Evolutionary conservation across 2,113 vertebrate genomes (phyloP).

Genomic region (Sorex fumeus): DNA sequence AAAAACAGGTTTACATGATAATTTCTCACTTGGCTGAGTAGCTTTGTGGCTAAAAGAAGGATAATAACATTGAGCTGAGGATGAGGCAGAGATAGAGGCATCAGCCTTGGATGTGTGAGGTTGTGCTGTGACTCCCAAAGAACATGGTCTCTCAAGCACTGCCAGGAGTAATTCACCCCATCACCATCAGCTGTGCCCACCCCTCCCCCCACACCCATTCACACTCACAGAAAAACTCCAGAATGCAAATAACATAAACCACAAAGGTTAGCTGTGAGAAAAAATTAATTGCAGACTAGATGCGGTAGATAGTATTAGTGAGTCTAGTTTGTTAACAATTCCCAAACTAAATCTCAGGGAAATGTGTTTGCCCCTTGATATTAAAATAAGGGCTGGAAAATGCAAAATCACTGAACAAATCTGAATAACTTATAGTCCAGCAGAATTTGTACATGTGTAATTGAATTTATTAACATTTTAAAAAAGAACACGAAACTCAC

Average conservation of each 20-base stretch:
- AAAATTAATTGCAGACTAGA: not conserved
- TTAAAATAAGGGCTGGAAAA: constrained; percentile 60
- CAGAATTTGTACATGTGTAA: constrained; percentile 35
- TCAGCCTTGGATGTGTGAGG: no score
- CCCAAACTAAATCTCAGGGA: constrained; percentile 16
- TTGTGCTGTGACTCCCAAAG: no score
- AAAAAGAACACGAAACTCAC: constrained; percentile 22
- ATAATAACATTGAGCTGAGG: not conserved
- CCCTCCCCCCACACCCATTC: no score
- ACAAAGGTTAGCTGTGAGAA: not conserved
- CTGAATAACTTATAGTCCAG: constrained; percentile 58
- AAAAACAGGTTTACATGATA: not conserved
- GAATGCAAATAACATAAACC: no score
- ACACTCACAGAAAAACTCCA: no score
- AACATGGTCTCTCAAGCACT: no score
- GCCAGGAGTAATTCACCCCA: no score
- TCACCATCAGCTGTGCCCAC: no score
- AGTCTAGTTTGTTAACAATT: not conserved
- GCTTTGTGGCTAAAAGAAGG: not conserved
- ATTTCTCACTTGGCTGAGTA: not conserved
- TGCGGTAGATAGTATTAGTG: not conserved
- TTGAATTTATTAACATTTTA: constrained; percentile 73
- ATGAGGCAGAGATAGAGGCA: no score
- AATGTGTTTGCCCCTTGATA: constrained; percentile 50
- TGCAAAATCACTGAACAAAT: constrained; percentile 55